Conservation (phyloP, 2,888 invertebrate genomes). For the Drosophila austrosaltans region DNA sequence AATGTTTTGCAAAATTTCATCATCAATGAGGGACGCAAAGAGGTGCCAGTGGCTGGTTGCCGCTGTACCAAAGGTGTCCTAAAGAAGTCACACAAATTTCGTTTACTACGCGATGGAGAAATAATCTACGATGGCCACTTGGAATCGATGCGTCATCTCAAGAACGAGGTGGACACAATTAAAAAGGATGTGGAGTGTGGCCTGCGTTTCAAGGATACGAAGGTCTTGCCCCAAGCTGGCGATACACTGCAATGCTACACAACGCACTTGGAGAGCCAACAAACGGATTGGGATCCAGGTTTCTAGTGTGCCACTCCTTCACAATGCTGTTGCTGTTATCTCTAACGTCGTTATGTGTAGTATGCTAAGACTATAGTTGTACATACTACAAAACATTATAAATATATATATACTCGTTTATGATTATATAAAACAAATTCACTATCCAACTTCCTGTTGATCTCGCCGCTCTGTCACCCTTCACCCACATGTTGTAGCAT, state of each 20-base stretch:
- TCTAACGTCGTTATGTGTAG: constrained; percentile 4
- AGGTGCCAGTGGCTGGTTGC: constrained; percentile 94
- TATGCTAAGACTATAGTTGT: background rate
- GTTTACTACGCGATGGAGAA: constrained; percentile 88
- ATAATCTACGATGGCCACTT: constrained; percentile 89
- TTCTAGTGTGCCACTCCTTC: constrained; percentile 84
- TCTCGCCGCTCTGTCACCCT: constrained; percentile 74
- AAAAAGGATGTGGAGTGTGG: constrained; percentile 96
- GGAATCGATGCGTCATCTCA: constrained; percentile 93
- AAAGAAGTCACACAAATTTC: constrained; percentile 87
- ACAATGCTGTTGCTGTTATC: constrained; percentile 47
- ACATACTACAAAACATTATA: background rate
- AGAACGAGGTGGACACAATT: constrained; percentile 92
- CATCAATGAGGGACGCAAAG: constrained; percentile 91
- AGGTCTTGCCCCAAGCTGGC: constrained; percentile 88
- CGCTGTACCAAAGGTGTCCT: constrained; percentile 91
- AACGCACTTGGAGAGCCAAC: constrained; percentile 86
- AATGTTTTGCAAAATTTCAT: constrained; percentile 92
- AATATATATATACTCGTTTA: constrained; percentile 43
- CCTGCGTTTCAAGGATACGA: constrained; percentile 88
- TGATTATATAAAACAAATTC: constrained; percentile 66
- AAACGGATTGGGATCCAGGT: constrained; percentile 93
- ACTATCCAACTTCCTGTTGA: constrained; percentile 75
- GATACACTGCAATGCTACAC: constrained; percentile 92
- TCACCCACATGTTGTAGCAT: constrained; percentile 76